phyloP scores from a whole-genome alignment of 2,888 invertebrate species.

The Yponomeuta plumbellus region DNA sequence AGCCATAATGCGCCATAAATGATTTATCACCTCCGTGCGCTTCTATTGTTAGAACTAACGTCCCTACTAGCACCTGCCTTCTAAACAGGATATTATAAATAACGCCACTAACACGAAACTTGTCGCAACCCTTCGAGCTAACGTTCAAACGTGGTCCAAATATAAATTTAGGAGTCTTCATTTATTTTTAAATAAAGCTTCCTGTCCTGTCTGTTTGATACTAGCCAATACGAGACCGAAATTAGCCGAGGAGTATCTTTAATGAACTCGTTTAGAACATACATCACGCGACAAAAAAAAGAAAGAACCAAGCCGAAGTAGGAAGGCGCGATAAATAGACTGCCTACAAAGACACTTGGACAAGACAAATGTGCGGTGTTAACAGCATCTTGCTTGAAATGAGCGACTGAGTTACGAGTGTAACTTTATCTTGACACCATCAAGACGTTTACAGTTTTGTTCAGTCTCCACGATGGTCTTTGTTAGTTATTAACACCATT shows the following conservation, averaged over 20 bases:
- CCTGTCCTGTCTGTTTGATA: constrained; percentile 49
- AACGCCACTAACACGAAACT: constrained; percentile 52
- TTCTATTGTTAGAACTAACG: constrained; percentile 20
- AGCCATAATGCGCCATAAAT: constrained; percentile 15
- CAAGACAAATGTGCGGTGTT: constrained; percentile 55
- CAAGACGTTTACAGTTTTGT: constrained; percentile 6
- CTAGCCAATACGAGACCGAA: constrained; percentile 34
- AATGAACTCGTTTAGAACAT: constrained; percentile 53
- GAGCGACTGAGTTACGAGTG: constrained; percentile 21
- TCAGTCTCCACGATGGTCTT: constrained; percentile 8
- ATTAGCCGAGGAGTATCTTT: constrained; percentile 47
- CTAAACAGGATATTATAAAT: constrained; percentile 68
- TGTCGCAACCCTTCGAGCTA: constrained; percentile 43
- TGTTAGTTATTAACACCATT: background rate
- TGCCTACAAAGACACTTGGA: constrained; percentile 43
- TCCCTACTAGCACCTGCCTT: constrained; percentile 57
- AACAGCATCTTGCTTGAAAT: constrained; percentile 31
- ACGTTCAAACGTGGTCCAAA: background rate
- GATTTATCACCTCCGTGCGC: constrained; percentile 36
- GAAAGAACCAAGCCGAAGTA: constrained; percentile 3
- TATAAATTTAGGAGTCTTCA: constrained; percentile 7
- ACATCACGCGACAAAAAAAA: constrained; percentile 8
- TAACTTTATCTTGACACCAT: constrained; percentile 20
- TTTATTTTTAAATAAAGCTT: constrained; percentile 35
- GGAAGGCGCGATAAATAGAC: constrained; percentile 18